These are phyloP conservation scores for Folsomia manolachei DNA, from an alignment of 2,888 invertebrate species.

Conservation along the genomic window DNA sequence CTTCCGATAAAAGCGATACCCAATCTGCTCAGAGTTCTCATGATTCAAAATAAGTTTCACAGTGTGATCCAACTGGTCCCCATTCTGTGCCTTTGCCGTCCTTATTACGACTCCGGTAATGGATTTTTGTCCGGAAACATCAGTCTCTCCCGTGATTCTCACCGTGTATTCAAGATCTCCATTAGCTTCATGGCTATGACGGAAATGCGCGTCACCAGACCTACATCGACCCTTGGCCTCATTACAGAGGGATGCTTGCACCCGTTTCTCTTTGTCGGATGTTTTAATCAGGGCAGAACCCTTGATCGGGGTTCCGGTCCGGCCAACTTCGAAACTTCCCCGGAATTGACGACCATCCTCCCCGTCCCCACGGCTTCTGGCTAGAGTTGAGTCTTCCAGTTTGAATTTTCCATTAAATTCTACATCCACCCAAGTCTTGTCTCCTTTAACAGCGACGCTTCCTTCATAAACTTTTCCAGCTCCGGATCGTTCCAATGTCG, in stretches of 20 bases:
- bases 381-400: slow-evolving; percentile 36
- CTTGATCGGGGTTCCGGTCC: slow-evolving; percentile 34
- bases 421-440: slow-evolving; percentile 3
- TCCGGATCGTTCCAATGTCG: slow-evolving; percentile 35
- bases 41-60: slow-evolving; percentile 39
- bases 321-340: slow-evolving; percentile 26
- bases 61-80: slow-evolving; percentile 33
- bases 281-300: slow-evolving; percentile 38
- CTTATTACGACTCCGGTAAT: slow-evolving; percentile 21
- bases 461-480: slow-evolving; percentile 30
- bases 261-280: slow-evolving; percentile 43
- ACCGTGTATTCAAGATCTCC: slow-evolving; percentile 38
- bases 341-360: slow-evolving; percentile 46
- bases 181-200: slow-evolving; percentile 24
- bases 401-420: slow-evolving; percentile 45
- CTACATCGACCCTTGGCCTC: slow-evolving; percentile 33
- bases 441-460: slow-evolving; percentile 29
- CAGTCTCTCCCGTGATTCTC: slow-evolving; percentile 19
- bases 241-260: slow-evolving; percentile 38
- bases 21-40: slow-evolving; percentile 40
- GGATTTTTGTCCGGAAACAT: slow-evolving; percentile 8
- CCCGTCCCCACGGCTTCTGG: slow-evolving; percentile 39
- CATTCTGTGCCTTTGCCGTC: slow-evolving; percentile 20
- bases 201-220: slow-evolving; percentile 32
- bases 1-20: slow-evolving; percentile 48